Base-by-base conservation (phyloP, 30 jellyfish, hydroid and myxozoan species). In the Pelagia noctiluca region DNA sequence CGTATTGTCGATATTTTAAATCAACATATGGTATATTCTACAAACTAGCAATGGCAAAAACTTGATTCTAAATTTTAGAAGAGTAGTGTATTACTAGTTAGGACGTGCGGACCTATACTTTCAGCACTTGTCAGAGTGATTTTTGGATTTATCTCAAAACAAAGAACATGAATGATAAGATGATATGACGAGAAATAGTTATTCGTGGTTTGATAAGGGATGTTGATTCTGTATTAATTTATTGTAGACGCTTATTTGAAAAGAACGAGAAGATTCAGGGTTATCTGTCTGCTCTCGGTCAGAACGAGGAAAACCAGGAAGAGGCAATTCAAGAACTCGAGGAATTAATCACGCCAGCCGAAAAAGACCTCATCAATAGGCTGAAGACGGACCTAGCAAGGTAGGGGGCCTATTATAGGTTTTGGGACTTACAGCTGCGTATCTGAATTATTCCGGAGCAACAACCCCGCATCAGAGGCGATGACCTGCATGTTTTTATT, bases 211-310 rank as follows among this genome's bases (percentile, higher is more conserved):
- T n/a, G n/a, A n/a, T 54, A 29, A 54, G 21, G 33, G 71, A 5
- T 33, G 23, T 54, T 54, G 23, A 54, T 54, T n/a, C 73, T 5
- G 12, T n/a, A 29, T 22, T 60, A 4, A 12, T 60, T 31, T 11
- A 5, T 64, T 64, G 54, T 21, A 94, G 99, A 38, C 95, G 99
- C 18, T 70, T 94, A 46, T 54, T 88, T 26, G 99, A 94, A 75
- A 94, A 94, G 53, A 88, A 94, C 71, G 99, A 94, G 37, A 83
- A 87, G 53, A 94, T 94, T 46, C 97, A 94, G 42, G 97, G 96
- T 5, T 77, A 88, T 25, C 64, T 94, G 50, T 73, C 97, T 24
- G 88, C 99, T 8, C 68, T 94, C 25, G 80, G 91, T n/a, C 75
- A 85, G 26, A 77, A 85, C 22, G 93, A 72, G 18, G 97, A 94